Evolutionary conservation across 2,888 invertebrate species (phyloP), one percentile per base, ranked within the genome.

Genomic region (Exephanes ischioxanthus): DNA sequence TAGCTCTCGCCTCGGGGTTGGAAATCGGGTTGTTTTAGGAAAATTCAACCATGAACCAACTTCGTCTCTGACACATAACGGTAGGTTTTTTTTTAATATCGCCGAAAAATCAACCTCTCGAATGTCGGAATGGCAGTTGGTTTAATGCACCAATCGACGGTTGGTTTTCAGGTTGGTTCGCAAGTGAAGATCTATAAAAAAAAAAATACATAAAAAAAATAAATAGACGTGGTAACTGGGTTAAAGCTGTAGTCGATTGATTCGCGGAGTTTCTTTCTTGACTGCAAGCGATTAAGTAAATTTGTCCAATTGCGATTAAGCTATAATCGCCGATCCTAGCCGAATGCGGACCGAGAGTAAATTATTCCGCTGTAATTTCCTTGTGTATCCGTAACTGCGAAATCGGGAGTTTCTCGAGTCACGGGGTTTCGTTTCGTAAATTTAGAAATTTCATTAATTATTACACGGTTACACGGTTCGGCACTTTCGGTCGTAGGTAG

Each of bases 401-500:
- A 26, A 58, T 58, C 26, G 58, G 26, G 22, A 58, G 22, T 58
- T 14, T 58, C 58, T 26, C 58, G 22, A 26, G 58, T 14, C 14
- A 4, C 26, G 58, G 14, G 71, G 22, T 73, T 78, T 66, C 61
- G 51, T 79, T 86, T 80, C 70, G 80, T 53, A 79, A 72, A 84
- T 81, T 83, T 73, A 79, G 77, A 83, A 89, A 89, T 90, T 92
- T 92, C 92, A 92, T 93, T 93, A 94, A 94, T 93, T 93, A 94
- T 93, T 93, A 91, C 92, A 88, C 89, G 88, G 88, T 89, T 89
- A 91, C 91, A 91, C 88, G 90, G 87, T 90, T 90, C 89, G 90
- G 88, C 91, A 90, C 91, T 91, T 89, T 53, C 76, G 14, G 16
- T 16, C 71, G 86, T 82, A 81, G 37, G 70, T 67, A 66, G 61